phyloP scores from a whole-genome alignment of 1,140 invertebrate genomes.

The Maconellicoccus hirsutus region DNA sequence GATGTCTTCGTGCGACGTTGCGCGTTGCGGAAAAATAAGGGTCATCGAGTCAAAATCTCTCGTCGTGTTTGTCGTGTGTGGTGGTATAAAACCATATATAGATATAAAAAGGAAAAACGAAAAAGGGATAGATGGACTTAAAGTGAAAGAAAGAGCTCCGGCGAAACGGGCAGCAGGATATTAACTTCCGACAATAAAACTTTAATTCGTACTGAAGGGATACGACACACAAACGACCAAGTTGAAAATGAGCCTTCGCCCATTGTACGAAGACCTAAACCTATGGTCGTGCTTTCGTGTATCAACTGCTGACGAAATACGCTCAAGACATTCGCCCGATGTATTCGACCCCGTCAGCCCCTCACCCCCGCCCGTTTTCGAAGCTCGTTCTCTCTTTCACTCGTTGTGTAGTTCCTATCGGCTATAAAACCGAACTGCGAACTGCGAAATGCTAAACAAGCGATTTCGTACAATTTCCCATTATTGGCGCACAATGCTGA shows the following conservation, averaged over 20 bases:
- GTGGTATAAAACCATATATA: too few relatives aligned
- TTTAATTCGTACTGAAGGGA: slow-evolving; percentile 8
- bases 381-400: too few relatives aligned
- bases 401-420: background rate
- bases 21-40: background rate
- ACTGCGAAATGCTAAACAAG: slow-evolving; percentile 7
- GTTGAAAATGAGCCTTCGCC: background rate
- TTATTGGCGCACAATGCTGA: slow-evolving; percentile 7
- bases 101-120: too few relatives aligned
- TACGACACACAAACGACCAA: background rate
- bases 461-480: slow-evolving; percentile 3
- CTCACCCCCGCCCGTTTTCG: background rate
- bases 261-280: background rate
- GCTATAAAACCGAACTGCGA: background rate
- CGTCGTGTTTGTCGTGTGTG: too few relatives aligned
- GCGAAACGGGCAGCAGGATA: background rate
- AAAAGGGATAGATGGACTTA: too few relatives aligned
- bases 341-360: background rate
- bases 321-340: background rate
- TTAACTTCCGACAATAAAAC: slow-evolving; percentile 9
- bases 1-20: too few relatives aligned
- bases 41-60: background rate
- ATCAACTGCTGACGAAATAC: background rate
- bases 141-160: background rate
- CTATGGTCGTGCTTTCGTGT: background rate